A percentile compares a stretch with the other conserved stretches of the same genome.
phyloP scores from a whole-genome alignment of 2,797 vertebrate genomes.

The Furcifer pardalis region DNA sequence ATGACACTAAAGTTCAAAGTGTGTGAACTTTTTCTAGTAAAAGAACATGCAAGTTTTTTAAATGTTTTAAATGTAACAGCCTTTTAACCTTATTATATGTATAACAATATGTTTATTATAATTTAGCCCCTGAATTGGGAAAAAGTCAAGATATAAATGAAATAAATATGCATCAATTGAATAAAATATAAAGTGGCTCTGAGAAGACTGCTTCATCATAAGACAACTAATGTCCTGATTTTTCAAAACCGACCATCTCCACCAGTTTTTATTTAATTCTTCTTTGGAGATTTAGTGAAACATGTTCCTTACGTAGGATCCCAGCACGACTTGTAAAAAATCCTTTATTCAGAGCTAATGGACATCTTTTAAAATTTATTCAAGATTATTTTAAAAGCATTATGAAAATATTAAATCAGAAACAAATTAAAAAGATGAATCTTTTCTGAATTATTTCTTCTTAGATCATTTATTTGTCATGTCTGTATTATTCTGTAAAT shows the following conservation, averaged over 20 bases:
- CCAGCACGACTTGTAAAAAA: not conserved
- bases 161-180: not conserved
- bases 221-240: not conserved
- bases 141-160: too few species aligned
- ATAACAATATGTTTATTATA: too few species aligned
- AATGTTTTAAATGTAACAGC: too few species aligned
- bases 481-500: slow-evolving; percentile 8
- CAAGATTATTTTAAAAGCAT: not conserved
- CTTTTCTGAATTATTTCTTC: not conserved
- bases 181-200: not conserved
- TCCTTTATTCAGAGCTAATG: slow-evolving; percentile 11
- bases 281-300: not conserved
- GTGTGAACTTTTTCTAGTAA: too few species aligned
- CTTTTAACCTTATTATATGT: too few species aligned
- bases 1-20: too few species aligned
- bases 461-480: not conserved
- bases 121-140: too few species aligned
- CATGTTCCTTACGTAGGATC: not conserved
- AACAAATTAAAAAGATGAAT: not conserved
- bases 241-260: not conserved
- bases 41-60: too few species aligned
- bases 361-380: not conserved
- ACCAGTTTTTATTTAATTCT: not conserved
- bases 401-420: slow-evolving; percentile 15
- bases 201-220: not conserved